Evolutionary conservation across 2,797 vertebrate genomes (phyloP).

Genomic region (Oophaga sylvatica): DNA sequence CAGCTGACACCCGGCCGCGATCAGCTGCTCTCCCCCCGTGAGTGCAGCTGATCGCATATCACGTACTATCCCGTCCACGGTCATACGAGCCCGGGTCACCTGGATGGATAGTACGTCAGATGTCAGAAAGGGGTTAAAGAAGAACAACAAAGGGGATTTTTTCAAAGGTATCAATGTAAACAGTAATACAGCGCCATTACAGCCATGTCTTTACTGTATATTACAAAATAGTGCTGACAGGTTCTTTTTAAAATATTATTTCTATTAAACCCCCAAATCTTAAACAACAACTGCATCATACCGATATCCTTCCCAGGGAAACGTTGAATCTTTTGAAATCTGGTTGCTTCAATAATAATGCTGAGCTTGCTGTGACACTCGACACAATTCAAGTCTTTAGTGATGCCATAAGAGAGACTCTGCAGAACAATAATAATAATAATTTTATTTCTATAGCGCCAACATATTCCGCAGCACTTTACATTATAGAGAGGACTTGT

Average conservation of each 20-base stretch:
- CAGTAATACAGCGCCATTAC: background rate
- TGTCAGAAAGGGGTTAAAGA: too few relatives aligned
- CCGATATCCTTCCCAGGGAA: conserved; percentile 55
- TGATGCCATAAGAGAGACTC: conserved; percentile 77
- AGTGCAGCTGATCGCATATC: too few relatives aligned
- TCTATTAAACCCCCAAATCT: background rate
- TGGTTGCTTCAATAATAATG: conserved; percentile 75
- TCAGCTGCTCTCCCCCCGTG: too few relatives aligned
- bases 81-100: too few relatives aligned
- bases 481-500: too few relatives aligned
- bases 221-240: background rate
- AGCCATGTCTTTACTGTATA: background rate
- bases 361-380: conserved; percentile 80
- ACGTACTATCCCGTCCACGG: too few relatives aligned
- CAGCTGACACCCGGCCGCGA: too few relatives aligned
- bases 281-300: conserved; percentile 18
- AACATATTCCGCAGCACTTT: too few relatives aligned
- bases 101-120: too few relatives aligned
- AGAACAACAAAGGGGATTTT: too few relatives aligned
- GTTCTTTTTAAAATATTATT: background rate
- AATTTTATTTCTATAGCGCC: too few relatives aligned
- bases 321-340: conserved; percentile 77
- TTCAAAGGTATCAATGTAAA: too few relatives aligned
- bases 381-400: conserved; percentile 78
- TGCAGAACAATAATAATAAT: conserved; percentile 53